Conservation (phyloP, 2,797 vertebrate genomes). For the Takifugu rubripes region DNA sequence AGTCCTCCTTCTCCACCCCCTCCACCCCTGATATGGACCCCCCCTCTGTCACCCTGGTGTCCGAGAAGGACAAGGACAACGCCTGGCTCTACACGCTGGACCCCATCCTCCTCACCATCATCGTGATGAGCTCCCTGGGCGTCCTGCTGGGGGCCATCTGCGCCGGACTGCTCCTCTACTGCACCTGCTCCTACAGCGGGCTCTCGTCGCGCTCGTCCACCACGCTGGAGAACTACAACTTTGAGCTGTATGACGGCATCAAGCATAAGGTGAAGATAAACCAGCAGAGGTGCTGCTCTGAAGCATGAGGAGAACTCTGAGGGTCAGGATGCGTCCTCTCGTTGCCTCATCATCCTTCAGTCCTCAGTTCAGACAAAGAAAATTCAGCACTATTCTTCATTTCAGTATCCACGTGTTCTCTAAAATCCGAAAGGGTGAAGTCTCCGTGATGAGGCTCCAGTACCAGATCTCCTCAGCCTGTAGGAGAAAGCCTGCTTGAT, state of each 20-base stretch:
- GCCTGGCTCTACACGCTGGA: constrained; percentile 94
- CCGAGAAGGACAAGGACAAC: constrained; percentile 91
- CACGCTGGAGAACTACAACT: constrained; percentile 98
- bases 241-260: constrained; percentile 94
- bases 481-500: constrained; percentile 67
- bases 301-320: constrained; percentile 78
- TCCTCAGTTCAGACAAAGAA: constrained; percentile 36
- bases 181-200: constrained; percentile 90
- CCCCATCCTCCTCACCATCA: constrained; percentile 97
- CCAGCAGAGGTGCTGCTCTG: constrained; percentile 96
- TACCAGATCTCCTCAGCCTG: constrained; percentile 68
- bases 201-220: constrained; percentile 94
- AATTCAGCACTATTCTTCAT: constrained; percentile 44
- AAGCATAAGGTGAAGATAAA: constrained; percentile 99
- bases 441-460: constrained; percentile 27
- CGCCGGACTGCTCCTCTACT: constrained; percentile 92
- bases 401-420: constrained; percentile 32
- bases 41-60: constrained; percentile 77
- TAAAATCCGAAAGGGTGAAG: constrained; percentile 56
- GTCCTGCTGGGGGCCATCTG: constrained; percentile 92
- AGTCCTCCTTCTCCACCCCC: constrained; percentile 71
- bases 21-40: constrained; percentile 78
- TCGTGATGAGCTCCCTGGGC: constrained; percentile 95
- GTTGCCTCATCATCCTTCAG: constrained; percentile 12
- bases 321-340: not conserved